phyloP scores from a whole-genome alignment of 2,113 vertebrate genomes.

The Hippocampus guttulatus region DNA sequence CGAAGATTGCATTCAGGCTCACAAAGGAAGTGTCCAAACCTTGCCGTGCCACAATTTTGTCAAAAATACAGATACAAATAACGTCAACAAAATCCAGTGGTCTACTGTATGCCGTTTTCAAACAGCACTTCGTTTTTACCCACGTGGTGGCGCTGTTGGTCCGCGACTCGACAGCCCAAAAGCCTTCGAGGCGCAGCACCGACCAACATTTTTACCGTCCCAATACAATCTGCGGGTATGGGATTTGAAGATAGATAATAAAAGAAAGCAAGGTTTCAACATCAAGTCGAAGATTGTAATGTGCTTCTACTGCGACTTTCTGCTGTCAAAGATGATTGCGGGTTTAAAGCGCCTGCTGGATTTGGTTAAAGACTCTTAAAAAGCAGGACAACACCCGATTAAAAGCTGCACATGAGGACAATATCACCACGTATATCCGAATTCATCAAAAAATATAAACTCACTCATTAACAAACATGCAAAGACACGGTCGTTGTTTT shows the following conservation, averaged over 20 bases:
- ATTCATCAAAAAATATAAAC: constrained; percentile 15
- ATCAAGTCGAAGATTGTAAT: constrained; percentile 19
- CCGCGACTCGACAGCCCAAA: constrained; percentile 39
- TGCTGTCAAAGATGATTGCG: background rate
- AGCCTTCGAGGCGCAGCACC: background rate
- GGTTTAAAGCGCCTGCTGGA: constrained; percentile 6
- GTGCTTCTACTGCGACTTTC: constrained; percentile 17
- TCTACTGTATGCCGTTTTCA: constrained; percentile 13
- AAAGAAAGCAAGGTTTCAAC: constrained; percentile 26
- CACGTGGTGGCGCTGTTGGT: constrained; percentile 87
- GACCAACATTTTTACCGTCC: constrained; percentile 2
- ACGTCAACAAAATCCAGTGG: constrained; percentile 35
- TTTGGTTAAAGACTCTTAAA: background rate
- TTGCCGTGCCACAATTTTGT: background rate
- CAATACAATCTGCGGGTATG: constrained; percentile 42
- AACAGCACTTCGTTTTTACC: constrained; percentile 39
- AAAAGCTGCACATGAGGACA: constrained; percentile 10
- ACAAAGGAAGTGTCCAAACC: background rate
- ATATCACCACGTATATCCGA: constrained; percentile 18
- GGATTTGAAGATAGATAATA: constrained; percentile 52
- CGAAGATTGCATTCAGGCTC: background rate
- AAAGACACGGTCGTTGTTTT: too few relatives aligned
- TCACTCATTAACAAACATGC: background rate
- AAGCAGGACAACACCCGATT: constrained; percentile 30
- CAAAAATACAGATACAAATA: constrained; percentile 8